A percentile compares a stretch with the other conserved stretches of the same genome.
phyloP scores from a whole-genome alignment of 2,797 vertebrate species.

The Melanotaenia trifasciata region DNA sequence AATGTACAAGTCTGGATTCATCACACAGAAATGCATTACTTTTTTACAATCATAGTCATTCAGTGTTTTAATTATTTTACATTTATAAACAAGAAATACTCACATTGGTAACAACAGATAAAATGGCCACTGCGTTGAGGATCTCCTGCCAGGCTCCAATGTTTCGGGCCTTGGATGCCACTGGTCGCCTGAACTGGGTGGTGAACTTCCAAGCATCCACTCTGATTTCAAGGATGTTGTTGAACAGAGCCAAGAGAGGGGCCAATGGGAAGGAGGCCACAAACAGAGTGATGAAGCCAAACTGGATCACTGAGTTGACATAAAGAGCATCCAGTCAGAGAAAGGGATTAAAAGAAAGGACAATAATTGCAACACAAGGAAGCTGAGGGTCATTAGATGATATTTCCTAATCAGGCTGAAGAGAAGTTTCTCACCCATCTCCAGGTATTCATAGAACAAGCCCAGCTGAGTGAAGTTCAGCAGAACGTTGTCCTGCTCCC shows the following conservation, averaged over 20 bases:
- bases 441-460: constrained; percentile 97
- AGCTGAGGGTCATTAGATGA: background rate
- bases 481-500: constrained; percentile 95
- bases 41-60: background rate
- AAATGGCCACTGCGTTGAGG: constrained; percentile 90
- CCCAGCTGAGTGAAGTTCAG: constrained; percentile 89
- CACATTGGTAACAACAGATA: constrained; percentile 94
- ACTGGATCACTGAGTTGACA: constrained; percentile 89
- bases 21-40: background rate
- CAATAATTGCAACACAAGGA: background rate
- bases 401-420: background rate
- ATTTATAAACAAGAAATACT: constrained; percentile 17
- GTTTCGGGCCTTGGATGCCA: constrained; percentile 93
- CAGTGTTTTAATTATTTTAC: background rate
- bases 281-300: constrained; percentile 97
- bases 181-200: constrained; percentile 92
- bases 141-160: constrained; percentile 98
- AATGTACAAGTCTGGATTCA: background rate
- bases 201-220: constrained; percentile 98
- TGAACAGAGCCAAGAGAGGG: constrained; percentile 93
- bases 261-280: constrained; percentile 98
- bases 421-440: constrained; percentile 89
- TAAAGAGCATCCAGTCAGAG: background rate
- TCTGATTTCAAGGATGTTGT: constrained; percentile 95
- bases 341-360: background rate